Conservation (phyloP, 2,797 vertebrate genomes). For the Pithecia hirsuta region DNA sequence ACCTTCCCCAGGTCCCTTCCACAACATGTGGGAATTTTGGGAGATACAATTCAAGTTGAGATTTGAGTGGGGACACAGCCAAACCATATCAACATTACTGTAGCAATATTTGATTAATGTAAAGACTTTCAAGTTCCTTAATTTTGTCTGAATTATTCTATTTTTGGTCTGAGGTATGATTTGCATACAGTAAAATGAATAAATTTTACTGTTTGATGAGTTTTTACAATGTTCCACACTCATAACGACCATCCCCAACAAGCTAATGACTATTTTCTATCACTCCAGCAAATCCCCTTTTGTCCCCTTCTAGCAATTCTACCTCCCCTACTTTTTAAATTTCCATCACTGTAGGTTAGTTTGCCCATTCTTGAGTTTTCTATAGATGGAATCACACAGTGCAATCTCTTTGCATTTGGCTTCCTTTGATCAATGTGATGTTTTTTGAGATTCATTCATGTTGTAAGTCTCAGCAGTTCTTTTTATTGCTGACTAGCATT, state of each 20-base stretch:
- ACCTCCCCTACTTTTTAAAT: not conserved
- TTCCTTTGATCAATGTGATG: not conserved
- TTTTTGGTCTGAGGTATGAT: not conserved
- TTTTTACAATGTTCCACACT: not conserved
- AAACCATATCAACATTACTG: not conserved
- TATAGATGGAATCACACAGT: not conserved
- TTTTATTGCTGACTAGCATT: not conserved
- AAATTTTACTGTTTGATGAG: not conserved
- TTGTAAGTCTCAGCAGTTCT: not conserved
- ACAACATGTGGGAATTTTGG: not conserved
- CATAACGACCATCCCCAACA: not conserved
- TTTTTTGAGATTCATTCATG: not conserved
- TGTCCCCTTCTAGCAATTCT: not conserved
- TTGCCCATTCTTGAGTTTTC: not conserved
- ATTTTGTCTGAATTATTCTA: not conserved
- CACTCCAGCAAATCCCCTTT: not conserved
- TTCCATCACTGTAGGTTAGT: not conserved
- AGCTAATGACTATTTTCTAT: not conserved
- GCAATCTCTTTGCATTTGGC: not conserved
- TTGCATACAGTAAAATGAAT: not conserved
- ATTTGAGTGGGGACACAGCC: not conserved
- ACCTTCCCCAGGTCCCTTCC: not conserved
- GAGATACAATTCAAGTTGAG: not conserved
- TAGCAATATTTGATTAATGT: not conserved
- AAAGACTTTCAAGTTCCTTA: not conserved